These are phyloP conservation scores for Vannuccia rotundouncinata DNA, from an alignment of 2,888 invertebrate genomes.

Conservation along the genomic window DNA sequence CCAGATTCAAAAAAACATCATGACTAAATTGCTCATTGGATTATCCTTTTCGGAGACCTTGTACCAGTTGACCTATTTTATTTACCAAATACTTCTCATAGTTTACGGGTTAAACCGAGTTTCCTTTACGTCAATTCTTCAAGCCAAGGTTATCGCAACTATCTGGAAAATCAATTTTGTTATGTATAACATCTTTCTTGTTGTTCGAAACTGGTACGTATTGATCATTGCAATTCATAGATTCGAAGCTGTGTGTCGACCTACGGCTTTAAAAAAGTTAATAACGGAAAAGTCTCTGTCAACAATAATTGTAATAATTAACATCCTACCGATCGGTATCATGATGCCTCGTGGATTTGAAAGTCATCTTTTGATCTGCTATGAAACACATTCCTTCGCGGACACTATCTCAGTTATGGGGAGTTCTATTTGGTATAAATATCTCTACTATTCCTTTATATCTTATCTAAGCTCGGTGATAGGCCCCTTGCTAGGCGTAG, in stretches of 20 bases:
- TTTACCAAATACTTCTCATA: neutral
- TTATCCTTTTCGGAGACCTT: neutral
- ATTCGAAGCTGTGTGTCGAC: conserved; percentile 2
- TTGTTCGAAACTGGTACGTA: conserved; percentile 24
- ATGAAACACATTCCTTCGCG: neutral
- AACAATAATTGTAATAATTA: neutral
- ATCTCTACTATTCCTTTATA: neutral
- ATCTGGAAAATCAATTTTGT: neutral
- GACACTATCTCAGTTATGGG: neutral
- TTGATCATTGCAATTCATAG: neutral
- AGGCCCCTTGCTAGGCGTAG: neutral
- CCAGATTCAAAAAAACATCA: neutral
- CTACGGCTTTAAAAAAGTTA: neutral
- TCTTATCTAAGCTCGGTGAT: neutral
- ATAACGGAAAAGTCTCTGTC: neutral
- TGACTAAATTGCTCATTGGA: conserved; percentile 2
- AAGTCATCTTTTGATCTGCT: neutral
- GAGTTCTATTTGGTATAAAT: neutral
- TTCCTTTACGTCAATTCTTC: neutral
- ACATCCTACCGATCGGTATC: neutral
- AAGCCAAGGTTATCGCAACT: conserved; percentile 4
- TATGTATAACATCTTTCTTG: conserved; percentile 7
- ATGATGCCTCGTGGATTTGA: conserved; percentile 28
- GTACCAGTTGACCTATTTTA: neutral
- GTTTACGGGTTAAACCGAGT: neutral